Conservation (phyloP, 2,113 vertebrate species). For the Nesoenas mayeri region DNA sequence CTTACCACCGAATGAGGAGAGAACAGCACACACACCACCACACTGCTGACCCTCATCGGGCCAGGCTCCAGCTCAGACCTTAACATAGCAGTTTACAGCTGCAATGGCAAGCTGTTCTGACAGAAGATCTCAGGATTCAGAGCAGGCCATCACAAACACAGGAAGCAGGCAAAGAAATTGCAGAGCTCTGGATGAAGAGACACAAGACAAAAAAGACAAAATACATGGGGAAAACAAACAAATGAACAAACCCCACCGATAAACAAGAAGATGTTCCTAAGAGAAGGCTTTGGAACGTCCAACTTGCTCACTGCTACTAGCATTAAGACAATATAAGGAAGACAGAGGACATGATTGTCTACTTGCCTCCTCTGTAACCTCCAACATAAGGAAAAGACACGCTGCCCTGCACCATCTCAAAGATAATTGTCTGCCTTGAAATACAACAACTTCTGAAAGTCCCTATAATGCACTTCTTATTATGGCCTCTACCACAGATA, state of each 20-base stretch:
- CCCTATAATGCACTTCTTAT: background rate
- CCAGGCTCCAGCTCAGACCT: background rate
- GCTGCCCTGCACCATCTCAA: background rate
- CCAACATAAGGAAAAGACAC: background rate
- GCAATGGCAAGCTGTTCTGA: background rate
- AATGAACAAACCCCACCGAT: too few species aligned
- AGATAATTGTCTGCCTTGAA: background rate
- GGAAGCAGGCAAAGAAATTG: background rate
- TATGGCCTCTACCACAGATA: background rate
- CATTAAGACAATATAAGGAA: background rate
- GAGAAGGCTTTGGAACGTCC: background rate
- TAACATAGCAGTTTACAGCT: background rate
- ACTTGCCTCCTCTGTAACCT: background rate
- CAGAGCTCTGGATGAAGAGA: background rate
- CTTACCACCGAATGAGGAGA: background rate
- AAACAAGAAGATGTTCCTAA: background rate
- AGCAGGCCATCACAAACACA: background rate
- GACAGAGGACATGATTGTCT: accelerated
- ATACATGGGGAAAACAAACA: background rate
- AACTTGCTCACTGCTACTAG: background rate
- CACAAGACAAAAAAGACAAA: background rate
- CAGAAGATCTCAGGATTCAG: background rate
- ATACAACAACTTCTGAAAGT: background rate
- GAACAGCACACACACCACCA: accelerated
- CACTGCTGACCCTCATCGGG: background rate